Base-by-base conservation (phyloP, 2,113 vertebrate genomes). In the Anolis carolinensis region DNA sequence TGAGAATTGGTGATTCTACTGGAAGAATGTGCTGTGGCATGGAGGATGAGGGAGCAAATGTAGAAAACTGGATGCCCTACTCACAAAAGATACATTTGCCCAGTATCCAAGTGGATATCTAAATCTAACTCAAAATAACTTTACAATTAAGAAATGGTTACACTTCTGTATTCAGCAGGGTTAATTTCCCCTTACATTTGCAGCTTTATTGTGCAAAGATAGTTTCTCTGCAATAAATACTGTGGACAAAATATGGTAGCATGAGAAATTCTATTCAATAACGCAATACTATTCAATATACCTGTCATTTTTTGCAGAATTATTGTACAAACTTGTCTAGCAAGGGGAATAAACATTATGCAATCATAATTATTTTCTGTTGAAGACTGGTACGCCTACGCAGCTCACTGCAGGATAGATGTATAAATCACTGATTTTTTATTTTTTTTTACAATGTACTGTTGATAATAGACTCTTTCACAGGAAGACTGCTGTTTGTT, bases 321-420 rank as follows among this genome's bases (percentile, higher is more conserved):
- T 79, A 88, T 18, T 4, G 68, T 70, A 62, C 86, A 81, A 88
- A 84, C 13, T 30, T 2, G 63, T 30, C 70, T 52, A 34, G 55
- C 76, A 62, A 68, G 34, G 81, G 86, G 81, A 87, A 63, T n/a
- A 88, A 55, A 44, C 9, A 84, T 68, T 67, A 63, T 52, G 44
- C 18, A 74, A 70, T 77, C 81, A 84, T 73, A 72, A 32, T 81
- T 82, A 44, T 70, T 70, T 23, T 39, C 59, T 73, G 76, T 83
- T 83, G 79, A 82, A 71, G 83, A 89, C 75, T 74, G 70, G 27
- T 6, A 87, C 59, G 72, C 85, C 59, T 48, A 76, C 67, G 44
- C 74, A 90, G 84, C 83, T 83, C 81, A 74, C 80, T 2, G 74
- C 89, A 86, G 79, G 72, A 70, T 87, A 63, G 75, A 55, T 84